Conservation (phyloP, 2,113 vertebrate species). For the Salvelinus namaycush region DNA sequence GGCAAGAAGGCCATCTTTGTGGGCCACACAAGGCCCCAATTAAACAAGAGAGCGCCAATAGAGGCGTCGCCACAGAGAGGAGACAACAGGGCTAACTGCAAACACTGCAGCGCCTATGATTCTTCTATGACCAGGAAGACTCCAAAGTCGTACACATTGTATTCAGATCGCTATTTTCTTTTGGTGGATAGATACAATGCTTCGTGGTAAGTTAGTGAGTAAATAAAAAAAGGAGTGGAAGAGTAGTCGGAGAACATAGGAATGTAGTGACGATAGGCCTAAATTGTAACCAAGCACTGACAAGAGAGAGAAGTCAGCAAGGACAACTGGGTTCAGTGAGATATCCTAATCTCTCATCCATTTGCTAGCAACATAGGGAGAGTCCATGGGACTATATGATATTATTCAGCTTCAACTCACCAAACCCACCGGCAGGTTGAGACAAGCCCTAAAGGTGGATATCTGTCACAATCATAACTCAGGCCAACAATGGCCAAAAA, state of each 20-base stretch:
- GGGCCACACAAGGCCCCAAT: slow-evolving; percentile 25
- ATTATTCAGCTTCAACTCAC: background rate
- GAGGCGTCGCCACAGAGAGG: background rate
- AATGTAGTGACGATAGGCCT: too few species aligned
- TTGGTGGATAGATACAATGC: too few species aligned
- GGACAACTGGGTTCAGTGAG: too few species aligned
- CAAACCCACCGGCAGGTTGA: slow-evolving; percentile 11
- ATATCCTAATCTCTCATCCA: too few species aligned
- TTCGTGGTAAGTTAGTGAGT: too few species aligned
- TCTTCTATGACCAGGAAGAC: background rate
- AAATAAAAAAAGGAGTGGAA: too few species aligned
- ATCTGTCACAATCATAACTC: slow-evolving; percentile 6
- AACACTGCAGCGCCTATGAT: background rate
- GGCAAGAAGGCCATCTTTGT: slow-evolving; percentile 39
- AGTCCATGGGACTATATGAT: background rate
- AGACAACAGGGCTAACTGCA: background rate
- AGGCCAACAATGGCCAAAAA: background rate
- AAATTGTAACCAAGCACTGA: too few species aligned
- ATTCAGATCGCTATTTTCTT: too few species aligned
- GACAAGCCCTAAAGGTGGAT: slow-evolving; percentile 23
- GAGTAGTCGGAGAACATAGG: too few species aligned
- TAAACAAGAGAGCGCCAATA: slow-evolving; percentile 1
- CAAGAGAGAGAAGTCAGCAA: too few species aligned
- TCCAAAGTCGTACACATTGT: background rate
- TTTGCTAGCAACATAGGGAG: too few species aligned